Base-by-base conservation (phyloP, 2,797 vertebrate species). In the Sebastes ruberrimus region DNA sequence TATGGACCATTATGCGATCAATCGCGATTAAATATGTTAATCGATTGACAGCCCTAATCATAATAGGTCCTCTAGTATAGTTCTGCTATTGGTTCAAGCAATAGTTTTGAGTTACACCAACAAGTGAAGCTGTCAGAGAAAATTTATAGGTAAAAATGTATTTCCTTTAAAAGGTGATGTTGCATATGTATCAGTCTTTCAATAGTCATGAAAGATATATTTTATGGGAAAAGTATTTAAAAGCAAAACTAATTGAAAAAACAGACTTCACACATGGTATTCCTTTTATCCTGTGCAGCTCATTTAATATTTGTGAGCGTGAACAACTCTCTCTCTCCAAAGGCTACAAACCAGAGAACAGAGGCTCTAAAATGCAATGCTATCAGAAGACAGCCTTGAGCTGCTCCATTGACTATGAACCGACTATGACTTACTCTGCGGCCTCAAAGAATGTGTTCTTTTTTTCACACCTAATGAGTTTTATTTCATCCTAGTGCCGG, bases 341-440 rank as follows among this genome's bases (percentile, higher is more conserved):
- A 78, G 52, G 22, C 55, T 52, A 46, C 32, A 55, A 63, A 66
- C 20, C n/a, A 49, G 38, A 76, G 56, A 74, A 65, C n/a, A 1
- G 5, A 74, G 27, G 66, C 53, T 74, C 22, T 61, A 60, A 85
- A 80, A 49, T 80, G 78, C 46, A 55, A 3, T n/a, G 53, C 60
- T 69, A 76, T 85, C 65, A 79, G 72, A 38, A 85, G 46, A 77
- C 33, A 69, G 85, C 84, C 71, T 83, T 69, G 71, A 83, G 83
- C 82, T 76, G 84, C 85, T 88, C 67, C 27, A 66, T 3, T 74
- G 76, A 80, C 73, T 65, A 64, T 49, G 42, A 86, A 83, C 55
- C 1, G 14, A 46, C 67, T 59, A 35, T 49, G 73, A 84, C 73
- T 80, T 83, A 27, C 57, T 82, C 64, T 77, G 18, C 13, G 49